These are phyloP conservation scores for Protodeltote pygarga DNA, from an alignment of 2,888 invertebrate genomes.

Conservation along the genomic window DNA sequence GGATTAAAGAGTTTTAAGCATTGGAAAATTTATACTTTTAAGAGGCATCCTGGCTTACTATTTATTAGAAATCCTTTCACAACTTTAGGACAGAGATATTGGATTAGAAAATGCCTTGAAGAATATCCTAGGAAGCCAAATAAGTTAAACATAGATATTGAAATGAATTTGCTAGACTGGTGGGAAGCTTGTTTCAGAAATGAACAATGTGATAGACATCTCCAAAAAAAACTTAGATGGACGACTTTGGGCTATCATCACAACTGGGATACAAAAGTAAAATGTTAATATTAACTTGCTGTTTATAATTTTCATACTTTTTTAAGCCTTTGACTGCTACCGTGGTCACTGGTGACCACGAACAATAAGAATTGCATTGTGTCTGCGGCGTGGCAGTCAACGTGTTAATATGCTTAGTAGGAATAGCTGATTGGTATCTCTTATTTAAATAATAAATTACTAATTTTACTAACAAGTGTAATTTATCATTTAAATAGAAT, in stretches of 20 bases:
- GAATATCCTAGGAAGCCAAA: slow-evolving; percentile 92
- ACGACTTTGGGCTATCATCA: slow-evolving; percentile 98
- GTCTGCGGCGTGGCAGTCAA: too few relatives aligned
- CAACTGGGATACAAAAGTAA: slow-evolving; percentile 98
- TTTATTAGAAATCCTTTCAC: slow-evolving; percentile 95
- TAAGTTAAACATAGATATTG: slow-evolving; percentile 89
- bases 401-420: too few relatives aligned
- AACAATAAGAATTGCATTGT: too few relatives aligned
- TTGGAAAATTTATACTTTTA: slow-evolving; percentile 89
- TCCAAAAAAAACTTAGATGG: slow-evolving; percentile 92
- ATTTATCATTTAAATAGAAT: too few relatives aligned
- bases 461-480: too few relatives aligned
- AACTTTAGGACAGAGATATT: slow-evolving; percentile 91
- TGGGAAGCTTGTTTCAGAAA: slow-evolving; percentile 88
- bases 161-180: slow-evolving; percentile 83
- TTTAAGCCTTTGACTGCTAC: too few relatives aligned
- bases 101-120: slow-evolving; percentile 92
- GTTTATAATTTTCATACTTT: neutral
- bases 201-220: slow-evolving; percentile 66
- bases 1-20: slow-evolving; percentile 64
- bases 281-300: slow-evolving; percentile 57
- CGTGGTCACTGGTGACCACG: too few relatives aligned
- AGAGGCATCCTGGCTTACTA: slow-evolving; percentile 90
- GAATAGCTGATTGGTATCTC: too few relatives aligned
- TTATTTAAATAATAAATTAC: too few relatives aligned